These are phyloP conservation scores for Saguinus imperator DNA, from an alignment of 2,113 vertebrate species.

Conservation along the genomic window DNA sequence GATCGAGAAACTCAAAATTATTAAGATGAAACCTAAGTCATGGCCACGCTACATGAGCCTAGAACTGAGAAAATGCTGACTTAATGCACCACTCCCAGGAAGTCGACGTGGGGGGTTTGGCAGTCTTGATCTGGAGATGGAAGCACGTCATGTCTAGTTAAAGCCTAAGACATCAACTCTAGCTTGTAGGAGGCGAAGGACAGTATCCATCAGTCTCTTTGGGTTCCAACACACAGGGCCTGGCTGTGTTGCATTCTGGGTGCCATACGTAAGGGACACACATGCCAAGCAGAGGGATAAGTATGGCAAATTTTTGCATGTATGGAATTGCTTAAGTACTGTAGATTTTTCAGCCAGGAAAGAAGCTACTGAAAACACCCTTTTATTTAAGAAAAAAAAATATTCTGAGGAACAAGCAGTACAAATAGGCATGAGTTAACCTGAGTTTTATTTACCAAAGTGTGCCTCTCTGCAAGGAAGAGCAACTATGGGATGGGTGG, in stretches of 20 bases:
- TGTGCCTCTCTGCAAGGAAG: background rate
- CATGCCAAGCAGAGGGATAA: no score
- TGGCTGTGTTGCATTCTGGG: background rate
- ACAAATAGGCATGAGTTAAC: background rate
- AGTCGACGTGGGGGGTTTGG: background rate
- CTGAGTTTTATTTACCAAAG: background rate
- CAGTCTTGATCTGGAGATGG: background rate
- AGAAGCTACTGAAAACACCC: background rate
- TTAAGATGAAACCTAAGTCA: background rate
- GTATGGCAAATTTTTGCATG: background rate
- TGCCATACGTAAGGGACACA: background rate
- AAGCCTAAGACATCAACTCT: background rate
- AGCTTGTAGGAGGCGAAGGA: accelerated
- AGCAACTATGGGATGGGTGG: no score
- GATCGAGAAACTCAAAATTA: background rate
- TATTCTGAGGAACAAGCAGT: background rate
- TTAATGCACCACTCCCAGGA: accelerated
- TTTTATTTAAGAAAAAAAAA: background rate
- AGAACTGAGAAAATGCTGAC: background rate
- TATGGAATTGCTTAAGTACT: background rate
- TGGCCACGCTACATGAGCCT: accelerated
- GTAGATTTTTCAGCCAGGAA: background rate
- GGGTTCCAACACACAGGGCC: background rate
- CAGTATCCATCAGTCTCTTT: accelerated
- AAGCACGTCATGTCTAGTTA: background rate